Evolutionary conservation across 2,797 vertebrate genomes (phyloP), one percentile per base, ranked within the genome.

Genomic region (Lindbergichthys nudifrons): DNA sequence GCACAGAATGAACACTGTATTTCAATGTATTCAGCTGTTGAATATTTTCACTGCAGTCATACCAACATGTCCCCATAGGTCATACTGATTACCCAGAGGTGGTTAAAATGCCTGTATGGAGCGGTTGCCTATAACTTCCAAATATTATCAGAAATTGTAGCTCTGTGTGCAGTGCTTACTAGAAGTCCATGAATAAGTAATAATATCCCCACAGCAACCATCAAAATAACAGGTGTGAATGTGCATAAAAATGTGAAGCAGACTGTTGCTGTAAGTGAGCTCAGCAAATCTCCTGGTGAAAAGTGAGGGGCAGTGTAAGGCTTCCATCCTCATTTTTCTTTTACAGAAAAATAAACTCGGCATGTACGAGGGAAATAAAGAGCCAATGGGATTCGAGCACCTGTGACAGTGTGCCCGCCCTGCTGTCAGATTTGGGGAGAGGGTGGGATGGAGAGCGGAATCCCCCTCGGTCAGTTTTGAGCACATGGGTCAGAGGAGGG

Each of bases 121-220:
- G 30, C 30, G 19, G n/a, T 42, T 60, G 36, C 23, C 42, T 26
- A 26, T 57, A 23, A 59, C 59, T 64, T 58, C 6, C 36, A 65
- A 52, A 64, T 65, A 65, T 51, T 50, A 76, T 64, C 52, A 54
- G 47, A 77, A 68, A 66, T 16, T 50, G 57, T 66, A n/a, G 12
- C 41, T 60, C 45, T 12, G 3, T 59, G 23, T 61, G 21, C 3
- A n/a, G 23, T 16, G 51, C 43, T n/a, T 15, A 59, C 47, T 77
- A 58, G 70, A 77, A 77, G 23, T n/a, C 60, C 56, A 88, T 81
- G 63, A 83, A 84, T 80, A 83, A 87, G 61, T 88, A 75, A 86
- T 79, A 36, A 16, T 59, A 45, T 61, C 52, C 65, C 76, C 62
- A 54, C 30, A 81, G 59, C 71, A 76, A 52, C 54, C 41, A n/a